A percentile compares a stretch with the other conserved stretches of the same genome.
Conservation (phyloP, 2,888 invertebrate genomes). For the Branchellion lobata region DNA sequence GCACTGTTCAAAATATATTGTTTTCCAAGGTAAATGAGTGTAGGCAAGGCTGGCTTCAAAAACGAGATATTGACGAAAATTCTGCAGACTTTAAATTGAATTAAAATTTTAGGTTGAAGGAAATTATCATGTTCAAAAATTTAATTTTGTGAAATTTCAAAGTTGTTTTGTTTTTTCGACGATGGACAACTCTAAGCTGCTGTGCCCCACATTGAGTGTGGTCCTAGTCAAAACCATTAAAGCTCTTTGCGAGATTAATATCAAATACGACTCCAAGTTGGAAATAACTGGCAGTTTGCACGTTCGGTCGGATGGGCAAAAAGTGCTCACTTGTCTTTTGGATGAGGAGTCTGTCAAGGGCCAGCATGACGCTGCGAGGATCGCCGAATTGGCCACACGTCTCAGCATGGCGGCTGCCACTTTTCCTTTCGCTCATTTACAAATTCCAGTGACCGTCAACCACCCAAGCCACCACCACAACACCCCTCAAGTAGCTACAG, state of each 20-base stretch:
- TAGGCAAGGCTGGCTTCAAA: not conserved
- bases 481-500: slow-evolving; percentile 33
- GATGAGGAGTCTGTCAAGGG: slow-evolving; percentile 51
- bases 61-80: not conserved
- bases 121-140: not conserved
- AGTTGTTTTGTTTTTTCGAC: slow-evolving; percentile 17
- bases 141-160: not conserved
- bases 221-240: slow-evolving; percentile 52
- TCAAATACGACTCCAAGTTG: slow-evolving; percentile 51
- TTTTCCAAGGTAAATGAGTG: slow-evolving; percentile 1
- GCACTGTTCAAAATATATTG: not conserved
- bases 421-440: slow-evolving; percentile 47
- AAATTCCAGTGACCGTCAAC: slow-evolving; percentile 42
- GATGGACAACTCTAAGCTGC: slow-evolving; percentile 47
- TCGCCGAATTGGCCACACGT: slow-evolving; percentile 44
- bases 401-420: slow-evolving; percentile 44
- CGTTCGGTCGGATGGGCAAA: slow-evolving; percentile 52
- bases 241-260: slow-evolving; percentile 53
- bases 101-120: not conserved
- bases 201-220: slow-evolving; percentile 51
- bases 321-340: slow-evolving; percentile 52
- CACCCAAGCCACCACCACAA: slow-evolving; percentile 37
- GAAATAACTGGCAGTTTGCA: slow-evolving; percentile 53
- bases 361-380: slow-evolving; percentile 44
- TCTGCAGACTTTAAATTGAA: not conserved